Percentiles rank a stretch among this genome's conserved stretches.
Evolutionary conservation across 2,797 vertebrate species (phyloP).

Genomic region (Enteromius paludinosus): DNA sequence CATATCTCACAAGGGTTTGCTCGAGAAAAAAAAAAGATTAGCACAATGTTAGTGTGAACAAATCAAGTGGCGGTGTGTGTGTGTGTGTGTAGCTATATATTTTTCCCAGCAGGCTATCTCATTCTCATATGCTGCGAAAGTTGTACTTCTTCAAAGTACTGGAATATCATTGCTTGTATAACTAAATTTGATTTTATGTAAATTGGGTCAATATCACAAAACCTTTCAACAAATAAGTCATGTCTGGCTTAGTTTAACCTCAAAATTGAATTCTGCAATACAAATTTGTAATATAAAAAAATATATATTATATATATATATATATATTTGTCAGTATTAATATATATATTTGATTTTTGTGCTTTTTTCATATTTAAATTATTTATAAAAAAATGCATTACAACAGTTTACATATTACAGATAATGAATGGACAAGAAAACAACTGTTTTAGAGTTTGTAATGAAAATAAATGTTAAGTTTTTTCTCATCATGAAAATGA

Average conservation of each 20-base stretch:
- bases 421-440: not conserved
- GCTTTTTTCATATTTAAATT: not conserved
- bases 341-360: not conserved
- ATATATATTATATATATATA: not conserved
- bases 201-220: conserved; percentile 6
- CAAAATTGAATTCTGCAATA: no score
- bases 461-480: no score
- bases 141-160: not conserved
- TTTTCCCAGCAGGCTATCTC: not conserved
- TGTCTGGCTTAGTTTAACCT: not conserved
- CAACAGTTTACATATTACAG: not conserved
- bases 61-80: not conserved
- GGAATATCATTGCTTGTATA: not conserved
- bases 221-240: not conserved
- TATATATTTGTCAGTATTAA: not conserved
- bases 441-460: not conserved
- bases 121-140: not conserved
- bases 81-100: not conserved
- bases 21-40: not conserved
- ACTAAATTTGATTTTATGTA: not conserved
- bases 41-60: conserved; percentile 6
- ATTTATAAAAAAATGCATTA: not conserved
- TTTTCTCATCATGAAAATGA: not conserved
- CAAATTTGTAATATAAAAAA: not conserved
- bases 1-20: not conserved